Evolutionary conservation across 2,113 vertebrate genomes (phyloP), one percentile per base, ranked within the genome.

Genomic region (Zootoca vivipara): DNA sequence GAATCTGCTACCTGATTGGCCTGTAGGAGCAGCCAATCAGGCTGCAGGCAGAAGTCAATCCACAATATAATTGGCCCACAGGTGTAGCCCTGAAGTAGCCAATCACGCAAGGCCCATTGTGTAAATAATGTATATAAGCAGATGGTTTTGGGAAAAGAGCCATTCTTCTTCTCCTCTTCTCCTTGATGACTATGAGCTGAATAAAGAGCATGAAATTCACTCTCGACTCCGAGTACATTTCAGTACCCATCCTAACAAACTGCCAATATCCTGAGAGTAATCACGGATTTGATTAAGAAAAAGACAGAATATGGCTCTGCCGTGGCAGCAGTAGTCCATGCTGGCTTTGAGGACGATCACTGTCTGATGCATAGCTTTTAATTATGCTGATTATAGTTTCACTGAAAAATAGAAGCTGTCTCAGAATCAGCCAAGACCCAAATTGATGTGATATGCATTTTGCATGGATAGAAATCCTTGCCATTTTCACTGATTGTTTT

Each of bases 351-450:
- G 74, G 35, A 82, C 2, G n/a, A 26, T 81, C 75, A 82, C 52
- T 28, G 1, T 72, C 56, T 75, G 67, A 85, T 82, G 83, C 3
- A 28, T n/a, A 56, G 12, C 86, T 87, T 93, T 87, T 86, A 73
- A 87, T 87, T 87, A 82, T 28, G 7, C 33, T 0, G 0, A 12
- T 89, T 78, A 40, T 58, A 6, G 69, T 88, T 56, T 85, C 62
- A 33, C 13, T 91, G 78, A 86, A 83, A 67, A 70, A 78, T 67
- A 65, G 62, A 75, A 52, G 33, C 35, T 90, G 52, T 73, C 35
- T 78, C 74, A 72, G 82, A 85, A 90, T 75, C 15, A 87, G 65
- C 78, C 35, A 15, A 7, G 15, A 89, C 52, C 69, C 65, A 91
- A 85, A 83, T 1, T 2, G 58, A 69, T 70, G 82, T 28, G 10